phyloP scores from a whole-genome alignment of 2,113 vertebrate genomes.

The Sporophila hypoxantha region DNA sequence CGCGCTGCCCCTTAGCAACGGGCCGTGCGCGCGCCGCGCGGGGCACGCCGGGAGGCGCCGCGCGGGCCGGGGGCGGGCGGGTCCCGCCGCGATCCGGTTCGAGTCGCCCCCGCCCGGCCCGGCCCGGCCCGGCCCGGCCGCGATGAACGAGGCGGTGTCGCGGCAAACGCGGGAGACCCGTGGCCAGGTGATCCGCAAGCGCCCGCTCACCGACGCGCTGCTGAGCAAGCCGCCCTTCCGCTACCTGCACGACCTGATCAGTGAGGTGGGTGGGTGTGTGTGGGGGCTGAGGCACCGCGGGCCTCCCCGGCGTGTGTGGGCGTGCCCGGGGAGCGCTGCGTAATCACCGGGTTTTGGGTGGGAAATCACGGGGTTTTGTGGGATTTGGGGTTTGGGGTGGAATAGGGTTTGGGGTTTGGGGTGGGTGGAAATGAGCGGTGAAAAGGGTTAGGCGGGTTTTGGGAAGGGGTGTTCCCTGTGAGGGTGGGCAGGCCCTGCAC shows the following conservation, averaged over 20 bases:
- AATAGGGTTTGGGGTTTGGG: no score
- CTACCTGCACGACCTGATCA: conserved; percentile 92
- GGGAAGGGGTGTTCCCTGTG: not conserved
- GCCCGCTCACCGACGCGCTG: conserved; percentile 89
- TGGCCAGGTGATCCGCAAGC: conserved; percentile 88
- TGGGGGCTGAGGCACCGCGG: not conserved
- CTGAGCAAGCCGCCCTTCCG: conserved; percentile 92
- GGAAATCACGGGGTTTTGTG: no score
- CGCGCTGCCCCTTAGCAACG: conserved; percentile 46
- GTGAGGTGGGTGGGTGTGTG: conserved; percentile 80
- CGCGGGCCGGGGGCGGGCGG: not conserved
- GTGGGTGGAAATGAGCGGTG: not conserved
- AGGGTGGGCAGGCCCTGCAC: not conserved
- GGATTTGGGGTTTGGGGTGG: no score
- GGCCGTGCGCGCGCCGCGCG: conserved; percentile 13
- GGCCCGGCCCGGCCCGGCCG: not conserved
- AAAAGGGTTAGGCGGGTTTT: not conserved
- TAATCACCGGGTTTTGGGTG: not conserved
- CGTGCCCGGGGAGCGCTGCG: not conserved
- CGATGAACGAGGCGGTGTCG: conserved; percentile 81
- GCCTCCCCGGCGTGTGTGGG: not conserved
- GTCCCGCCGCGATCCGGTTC: not conserved
- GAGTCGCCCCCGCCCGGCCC: no score
- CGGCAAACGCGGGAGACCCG: conserved; percentile 87
- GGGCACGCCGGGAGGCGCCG: not conserved